Conservation (phyloP, 2,888 invertebrate genomes). For the Thelaira solivaga region DNA sequence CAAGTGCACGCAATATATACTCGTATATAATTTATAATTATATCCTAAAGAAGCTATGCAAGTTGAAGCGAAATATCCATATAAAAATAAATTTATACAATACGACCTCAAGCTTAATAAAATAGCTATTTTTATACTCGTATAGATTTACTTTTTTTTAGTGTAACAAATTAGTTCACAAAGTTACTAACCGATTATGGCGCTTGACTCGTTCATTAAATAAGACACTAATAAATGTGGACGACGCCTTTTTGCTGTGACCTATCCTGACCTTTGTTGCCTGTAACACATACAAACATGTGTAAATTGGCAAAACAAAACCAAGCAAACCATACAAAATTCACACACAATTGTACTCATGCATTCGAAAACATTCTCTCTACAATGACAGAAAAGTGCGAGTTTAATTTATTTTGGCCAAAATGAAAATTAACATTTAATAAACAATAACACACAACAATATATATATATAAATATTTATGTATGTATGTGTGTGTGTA, state of each 20-base stretch:
- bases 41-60: too few relatives aligned
- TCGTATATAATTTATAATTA: too few relatives aligned
- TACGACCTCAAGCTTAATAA: too few relatives aligned
- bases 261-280: constrained; percentile 78
- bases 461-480: background rate
- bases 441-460: constrained; percentile 10
- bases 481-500: too few relatives aligned
- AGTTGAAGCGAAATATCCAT: too few relatives aligned
- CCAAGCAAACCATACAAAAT: constrained; percentile 33
- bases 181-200: constrained; percentile 17
- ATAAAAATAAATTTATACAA: too few relatives aligned
- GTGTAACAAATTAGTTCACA: background rate
- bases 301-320: constrained; percentile 45
- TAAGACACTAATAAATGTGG: constrained; percentile 66
- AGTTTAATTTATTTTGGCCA: constrained; percentile 57
- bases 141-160: background rate
- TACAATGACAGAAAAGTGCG: constrained; percentile 52
- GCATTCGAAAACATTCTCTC: constrained; percentile 27
- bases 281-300: constrained; percentile 64
- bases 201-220: constrained; percentile 19
- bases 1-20: too few relatives aligned
- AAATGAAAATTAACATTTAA: constrained; percentile 55
- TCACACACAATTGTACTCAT: background rate
- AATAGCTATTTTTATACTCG: too few relatives aligned
- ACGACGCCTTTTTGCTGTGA: constrained; percentile 78